Evolutionary conservation across 2,888 invertebrate species (phyloP).

Genomic region (Acanthococcus lagerstroemiae): DNA sequence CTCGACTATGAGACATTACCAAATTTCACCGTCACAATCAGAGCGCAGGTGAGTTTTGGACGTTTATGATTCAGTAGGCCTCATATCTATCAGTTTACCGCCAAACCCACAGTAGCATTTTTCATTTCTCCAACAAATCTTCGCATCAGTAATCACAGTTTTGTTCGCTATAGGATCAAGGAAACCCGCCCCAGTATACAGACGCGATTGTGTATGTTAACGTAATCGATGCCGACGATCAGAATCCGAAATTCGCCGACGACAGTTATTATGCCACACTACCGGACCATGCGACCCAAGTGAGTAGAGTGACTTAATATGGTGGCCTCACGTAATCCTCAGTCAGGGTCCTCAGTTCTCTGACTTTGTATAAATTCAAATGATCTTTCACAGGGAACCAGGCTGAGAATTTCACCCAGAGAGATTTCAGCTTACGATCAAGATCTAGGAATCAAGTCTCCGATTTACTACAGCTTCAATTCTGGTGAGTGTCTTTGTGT

Average conservation of each 20-base stretch:
- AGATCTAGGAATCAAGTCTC: conserved; percentile 64
- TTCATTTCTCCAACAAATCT: too few species aligned
- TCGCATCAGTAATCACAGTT: neutral
- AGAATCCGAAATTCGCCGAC: conserved; percentile 71
- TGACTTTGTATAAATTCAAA: neutral
- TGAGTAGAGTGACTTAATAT: too few species aligned
- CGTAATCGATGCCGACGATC: conserved; percentile 81
- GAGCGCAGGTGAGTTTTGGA: conserved; percentile 45
- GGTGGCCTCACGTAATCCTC: too few species aligned
- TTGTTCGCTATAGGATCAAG: conserved; percentile 56
- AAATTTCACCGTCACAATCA: conserved; percentile 64
- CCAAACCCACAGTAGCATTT: neutral
- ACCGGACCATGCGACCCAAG: conserved; percentile 48
- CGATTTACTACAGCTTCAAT: conserved; percentile 58
- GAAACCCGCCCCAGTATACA: conserved; percentile 63
- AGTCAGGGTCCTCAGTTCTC: neutral
- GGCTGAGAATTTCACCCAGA: conserved; percentile 58
- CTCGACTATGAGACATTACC: conserved; percentile 72
- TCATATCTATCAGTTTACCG: neutral
- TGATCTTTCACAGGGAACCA: conserved; percentile 47
- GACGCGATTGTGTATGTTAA: conserved; percentile 66
- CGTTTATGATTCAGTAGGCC: too few species aligned
- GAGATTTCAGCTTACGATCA: conserved; percentile 70
- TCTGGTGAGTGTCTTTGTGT: conserved; percentile 43
- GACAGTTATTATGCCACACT: conserved; percentile 63